Evolutionary conservation across 2,113 vertebrate species (phyloP), one percentile per base, ranked within the genome.

Genomic region (Synodontis membranacea): DNA sequence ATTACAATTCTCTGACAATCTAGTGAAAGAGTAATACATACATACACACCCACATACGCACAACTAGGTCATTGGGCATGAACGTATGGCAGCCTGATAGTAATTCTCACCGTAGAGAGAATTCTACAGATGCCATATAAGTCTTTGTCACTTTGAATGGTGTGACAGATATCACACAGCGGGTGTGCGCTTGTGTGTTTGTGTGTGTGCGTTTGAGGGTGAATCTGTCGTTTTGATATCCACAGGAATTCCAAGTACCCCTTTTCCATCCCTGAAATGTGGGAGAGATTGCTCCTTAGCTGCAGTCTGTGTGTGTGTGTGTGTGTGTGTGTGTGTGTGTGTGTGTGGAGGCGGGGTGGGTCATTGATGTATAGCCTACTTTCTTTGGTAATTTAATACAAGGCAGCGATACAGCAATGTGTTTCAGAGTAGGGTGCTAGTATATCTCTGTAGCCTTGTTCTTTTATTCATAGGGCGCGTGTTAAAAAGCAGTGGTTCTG

Each of bases 1-100:
- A 89, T 90, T 87, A 84, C 58, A 10, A 39, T 78, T 87, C 60
- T 85, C 78, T 82, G 89, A 85, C 86, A 85, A 86, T 86, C 80
- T 78, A 83, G 83, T 87, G 52, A 39, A 78, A 88, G 58, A 54
- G 42, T 79, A 86, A 44, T 23, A 42, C 66, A 74, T n/a, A 46
- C 34, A 82, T 21, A 54, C 52, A 83, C 85, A 83, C 68, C 82
- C 42, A 52, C 64, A 54, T 39, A 39, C 76, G 52, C 58, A 56
- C 76, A 87, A 80, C 52, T 80, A 84, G 80, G 80, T 42, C 84
- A 83, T 50, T 68, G 72, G 54, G 39, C 39, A 64, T 85, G 46
- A 85, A 82, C 84, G 76, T 86, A 87, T 87, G 58, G 68, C 83
- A 70, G 44, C 34, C 21, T 34, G 28, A 15, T 64, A 84, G 31